Evolutionary conservation across 2,797 vertebrate genomes (phyloP).

Genomic region (Phalloptychus januarius): DNA sequence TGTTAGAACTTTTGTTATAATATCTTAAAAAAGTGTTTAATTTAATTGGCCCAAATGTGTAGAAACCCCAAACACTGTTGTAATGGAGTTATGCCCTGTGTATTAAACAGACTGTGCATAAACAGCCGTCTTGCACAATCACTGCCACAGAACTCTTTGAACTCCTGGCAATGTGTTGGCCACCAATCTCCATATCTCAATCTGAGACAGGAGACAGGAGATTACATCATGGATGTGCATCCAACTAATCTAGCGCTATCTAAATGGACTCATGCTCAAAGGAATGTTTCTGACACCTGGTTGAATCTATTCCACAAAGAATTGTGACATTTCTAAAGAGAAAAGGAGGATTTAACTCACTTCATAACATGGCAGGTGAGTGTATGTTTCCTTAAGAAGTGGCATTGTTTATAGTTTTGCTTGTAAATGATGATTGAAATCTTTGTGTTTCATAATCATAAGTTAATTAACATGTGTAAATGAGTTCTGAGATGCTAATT

Average conservation of each 20-base stretch:
- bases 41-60: too few relatives aligned
- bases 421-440: conserved; percentile 56
- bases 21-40: too few relatives aligned
- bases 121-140: neutral
- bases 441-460: conserved; percentile 62
- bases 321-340: neutral
- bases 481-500: conserved; percentile 61
- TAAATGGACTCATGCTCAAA: neutral
- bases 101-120: neutral
- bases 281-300: neutral
- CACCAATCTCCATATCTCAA: neutral
- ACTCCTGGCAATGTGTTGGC: neutral
- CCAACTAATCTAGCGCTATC: neutral
- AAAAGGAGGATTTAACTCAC: neutral
- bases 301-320: too few relatives aligned
- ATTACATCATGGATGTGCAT: neutral
- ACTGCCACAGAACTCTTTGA: neutral
- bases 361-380: neutral
- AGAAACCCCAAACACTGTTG: too few relatives aligned
- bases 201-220: neutral
- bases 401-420: conserved; percentile 28
- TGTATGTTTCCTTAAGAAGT: conserved; percentile 21
- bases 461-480: conserved; percentile 72
- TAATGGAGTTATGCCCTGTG: too few relatives aligned
- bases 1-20: too few relatives aligned